phyloP scores from a whole-genome alignment of 2,888 invertebrate species.

The Scaptomyza cyrtandrae region DNA sequence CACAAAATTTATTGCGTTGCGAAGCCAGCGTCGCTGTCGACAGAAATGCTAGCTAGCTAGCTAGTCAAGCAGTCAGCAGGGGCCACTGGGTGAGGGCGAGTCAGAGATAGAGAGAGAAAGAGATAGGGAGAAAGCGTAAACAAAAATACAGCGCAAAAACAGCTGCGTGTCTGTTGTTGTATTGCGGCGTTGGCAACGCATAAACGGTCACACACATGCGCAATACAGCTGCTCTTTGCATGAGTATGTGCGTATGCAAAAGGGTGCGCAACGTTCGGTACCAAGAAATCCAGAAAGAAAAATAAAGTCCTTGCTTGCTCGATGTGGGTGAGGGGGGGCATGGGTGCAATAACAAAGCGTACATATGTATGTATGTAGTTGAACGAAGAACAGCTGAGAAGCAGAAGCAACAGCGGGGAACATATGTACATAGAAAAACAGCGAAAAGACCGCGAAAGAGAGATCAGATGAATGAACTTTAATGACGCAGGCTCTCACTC shows the following conservation, averaged over 20 bases:
- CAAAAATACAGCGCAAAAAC: constrained; percentile 59
- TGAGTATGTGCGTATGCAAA: constrained; percentile 4
- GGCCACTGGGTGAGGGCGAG: constrained; percentile 22
- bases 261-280: background rate
- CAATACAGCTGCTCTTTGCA: constrained; percentile 56
- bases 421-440: constrained; percentile 22
- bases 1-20: constrained; percentile 70
- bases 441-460: constrained; percentile 33
- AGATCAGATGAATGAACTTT: constrained; percentile 57
- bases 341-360: constrained; percentile 1
- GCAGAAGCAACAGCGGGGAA: background rate
- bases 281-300: constrained; percentile 28
- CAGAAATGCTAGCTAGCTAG: constrained; percentile 11
- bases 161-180: constrained; percentile 52
- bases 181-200: constrained; percentile 18
- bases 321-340: background rate
- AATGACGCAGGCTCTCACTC: constrained; percentile 25
- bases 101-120: constrained; percentile 11
- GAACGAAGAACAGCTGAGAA: constrained; percentile 5
- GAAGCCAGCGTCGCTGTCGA: constrained; percentile 35
- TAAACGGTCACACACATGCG: constrained; percentile 46
- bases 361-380: background rate
- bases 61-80: constrained; percentile 4
- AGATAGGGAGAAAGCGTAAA: constrained; percentile 44
- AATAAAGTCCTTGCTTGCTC: constrained; percentile 35